Evolutionary conservation across 2,113 vertebrate genomes (phyloP).

Genomic region (Nanorana parkeri): DNA sequence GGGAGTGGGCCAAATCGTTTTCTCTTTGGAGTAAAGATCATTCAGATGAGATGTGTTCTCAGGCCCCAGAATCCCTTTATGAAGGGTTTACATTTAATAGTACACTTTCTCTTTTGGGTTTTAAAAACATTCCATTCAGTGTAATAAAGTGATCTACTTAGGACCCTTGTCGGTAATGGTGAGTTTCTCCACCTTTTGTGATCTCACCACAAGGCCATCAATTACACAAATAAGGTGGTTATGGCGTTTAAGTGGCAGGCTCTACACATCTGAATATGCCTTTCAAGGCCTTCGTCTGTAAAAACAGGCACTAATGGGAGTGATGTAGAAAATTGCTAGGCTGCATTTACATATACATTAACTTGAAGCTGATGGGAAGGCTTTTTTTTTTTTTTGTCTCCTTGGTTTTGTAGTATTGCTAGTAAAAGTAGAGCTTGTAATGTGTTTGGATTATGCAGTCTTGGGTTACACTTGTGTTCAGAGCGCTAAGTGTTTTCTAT

Average conservation of each 20-base stretch:
- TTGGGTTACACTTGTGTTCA: conserved; percentile 1
- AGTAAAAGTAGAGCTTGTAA: neutral
- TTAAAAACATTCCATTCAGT: conserved; percentile 25
- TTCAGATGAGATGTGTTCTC: neutral
- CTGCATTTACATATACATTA: conserved; percentile 46
- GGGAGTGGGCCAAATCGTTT: conserved; percentile 10
- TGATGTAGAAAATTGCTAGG: conserved; percentile 44
- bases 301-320: conserved; percentile 39
- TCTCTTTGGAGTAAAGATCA: conserved; percentile 8
- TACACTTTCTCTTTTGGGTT: neutral
- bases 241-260: conserved; percentile 18
- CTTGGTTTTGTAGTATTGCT: neutral
- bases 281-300: conserved; percentile 32
- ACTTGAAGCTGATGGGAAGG: conserved; percentile 17
- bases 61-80: neutral
- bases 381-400: neutral
- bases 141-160: conserved; percentile 46
- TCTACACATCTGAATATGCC: conserved; percentile 30
- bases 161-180: conserved; percentile 12
- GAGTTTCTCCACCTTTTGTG: conserved; percentile 23
- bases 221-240: conserved; percentile 48
- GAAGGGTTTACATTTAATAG: neutral
- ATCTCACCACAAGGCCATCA: conserved; percentile 49
- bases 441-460: neutral
- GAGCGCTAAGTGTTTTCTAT: neutral